These are phyloP conservation scores for Prunella strophiata DNA, from an alignment of 2,797 vertebrate species.

Conservation along the genomic window DNA sequence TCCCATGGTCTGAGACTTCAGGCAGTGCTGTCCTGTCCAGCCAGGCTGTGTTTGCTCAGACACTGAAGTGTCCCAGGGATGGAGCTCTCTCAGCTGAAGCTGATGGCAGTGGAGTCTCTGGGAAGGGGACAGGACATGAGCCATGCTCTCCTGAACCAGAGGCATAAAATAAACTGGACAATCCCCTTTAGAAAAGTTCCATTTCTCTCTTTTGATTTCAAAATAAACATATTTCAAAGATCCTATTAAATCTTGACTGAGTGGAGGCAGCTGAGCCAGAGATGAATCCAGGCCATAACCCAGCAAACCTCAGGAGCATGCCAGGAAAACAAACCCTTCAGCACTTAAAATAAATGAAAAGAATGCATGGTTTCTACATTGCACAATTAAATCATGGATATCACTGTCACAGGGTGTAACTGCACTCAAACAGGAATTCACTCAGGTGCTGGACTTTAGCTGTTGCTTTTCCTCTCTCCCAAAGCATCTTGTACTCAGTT, in stretches of 20 bases:
- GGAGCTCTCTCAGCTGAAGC: background rate
- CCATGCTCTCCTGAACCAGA: background rate
- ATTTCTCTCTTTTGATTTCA: background rate
- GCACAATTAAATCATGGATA: background rate
- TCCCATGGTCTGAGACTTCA: background rate
- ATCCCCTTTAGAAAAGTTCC: background rate
- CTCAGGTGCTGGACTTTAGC: background rate
- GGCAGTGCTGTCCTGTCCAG: background rate
- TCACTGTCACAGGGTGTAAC: background rate
- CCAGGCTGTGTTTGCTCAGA: background rate
- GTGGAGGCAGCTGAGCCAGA: background rate
- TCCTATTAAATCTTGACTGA: background rate
- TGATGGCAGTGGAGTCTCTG: accelerated
- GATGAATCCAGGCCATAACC: background rate
- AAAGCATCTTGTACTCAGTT: background rate
- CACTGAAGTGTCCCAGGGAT: accelerated
- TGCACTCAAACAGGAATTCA: background rate
- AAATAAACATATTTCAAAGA: background rate
- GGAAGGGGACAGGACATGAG: background rate
- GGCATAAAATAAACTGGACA: background rate
- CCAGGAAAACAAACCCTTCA: background rate
- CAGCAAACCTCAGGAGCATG: background rate
- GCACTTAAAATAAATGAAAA: background rate
- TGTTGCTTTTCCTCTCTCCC: background rate
- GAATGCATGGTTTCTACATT: background rate